Percentiles rank a stretch among this genome's conserved stretches.
These are phyloP conservation scores for Otolemur garnettii DNA, from an alignment of 2,113 vertebrate species.

Conservation along the genomic window DNA sequence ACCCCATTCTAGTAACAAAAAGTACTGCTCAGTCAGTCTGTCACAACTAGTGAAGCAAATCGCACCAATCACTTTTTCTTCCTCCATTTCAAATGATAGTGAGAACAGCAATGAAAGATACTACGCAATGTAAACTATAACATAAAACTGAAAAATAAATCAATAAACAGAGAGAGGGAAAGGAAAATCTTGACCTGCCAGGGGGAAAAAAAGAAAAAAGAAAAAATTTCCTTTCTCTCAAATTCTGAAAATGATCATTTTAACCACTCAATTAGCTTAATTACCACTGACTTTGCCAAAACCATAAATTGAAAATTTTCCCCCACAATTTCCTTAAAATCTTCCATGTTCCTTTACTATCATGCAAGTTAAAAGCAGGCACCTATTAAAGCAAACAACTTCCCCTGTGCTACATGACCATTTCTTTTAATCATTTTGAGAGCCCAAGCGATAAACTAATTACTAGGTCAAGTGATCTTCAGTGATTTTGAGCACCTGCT, in stretches of 20 bases:
- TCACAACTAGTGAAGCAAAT: slow-evolving; percentile 2
- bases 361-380: slow-evolving; percentile 19
- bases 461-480: background rate
- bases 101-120: background rate
- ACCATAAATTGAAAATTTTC: slow-evolving; percentile 55
- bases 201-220: background rate
- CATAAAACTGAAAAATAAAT: background rate
- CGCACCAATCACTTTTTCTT: background rate
- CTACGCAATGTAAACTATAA: background rate
- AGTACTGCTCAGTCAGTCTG: background rate
- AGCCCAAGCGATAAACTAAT: background rate
- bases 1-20: slow-evolving; percentile 53
- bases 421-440: slow-evolving; percentile 39
- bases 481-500: background rate
- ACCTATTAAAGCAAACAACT: slow-evolving; percentile 39
- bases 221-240: slow-evolving; percentile 42
- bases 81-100: background rate
- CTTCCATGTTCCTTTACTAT: slow-evolving; percentile 55
- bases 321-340: slow-evolving; percentile 51
- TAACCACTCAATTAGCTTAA: slow-evolving; percentile 67
- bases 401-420: background rate
- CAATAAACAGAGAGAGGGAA: background rate
- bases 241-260: slow-evolving; percentile 65
- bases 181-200: background rate
- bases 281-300: slow-evolving; percentile 60